A percentile compares a stretch with the other conserved stretches of the same genome.
Conservation (phyloP, 1,140 invertebrate genomes). For the Drosophila sturtevanti region DNA sequence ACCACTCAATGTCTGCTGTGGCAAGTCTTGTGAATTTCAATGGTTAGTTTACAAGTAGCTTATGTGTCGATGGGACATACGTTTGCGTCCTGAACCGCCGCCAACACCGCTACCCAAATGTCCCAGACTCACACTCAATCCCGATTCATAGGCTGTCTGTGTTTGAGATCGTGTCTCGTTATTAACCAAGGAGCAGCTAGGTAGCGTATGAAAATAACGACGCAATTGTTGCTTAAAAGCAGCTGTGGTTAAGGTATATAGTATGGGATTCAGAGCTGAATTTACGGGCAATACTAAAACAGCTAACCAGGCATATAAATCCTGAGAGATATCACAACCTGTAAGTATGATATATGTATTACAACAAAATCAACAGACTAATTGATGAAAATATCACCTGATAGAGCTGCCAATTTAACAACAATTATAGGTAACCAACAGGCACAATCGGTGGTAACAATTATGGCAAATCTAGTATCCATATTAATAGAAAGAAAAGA, state of each 20-base stretch:
- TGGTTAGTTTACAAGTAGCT: conserved; percentile 56
- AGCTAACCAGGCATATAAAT: conserved; percentile 87
- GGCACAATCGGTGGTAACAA: conserved; percentile 85
- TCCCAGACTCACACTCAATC: conserved; percentile 69
- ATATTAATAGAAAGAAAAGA: neutral
- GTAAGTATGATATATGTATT: neutral
- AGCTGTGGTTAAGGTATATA: conserved; percentile 88
- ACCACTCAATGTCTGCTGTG: neutral
- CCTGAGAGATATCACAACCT: conserved; percentile 83
- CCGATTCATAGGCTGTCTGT: conserved; percentile 75
- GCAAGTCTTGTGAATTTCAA: conserved; percentile 40
- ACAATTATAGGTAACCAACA: conserved; percentile 87
- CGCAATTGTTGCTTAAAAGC: conserved; percentile 84
- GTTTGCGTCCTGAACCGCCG: conserved; percentile 61
- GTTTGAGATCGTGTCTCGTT: conserved; percentile 75
- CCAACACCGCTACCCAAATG: conserved; percentile 50
- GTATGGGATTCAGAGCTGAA: conserved; percentile 88
- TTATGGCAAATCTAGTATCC: conserved; percentile 84
- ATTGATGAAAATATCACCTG: conserved; percentile 75
- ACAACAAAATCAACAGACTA: neutral
- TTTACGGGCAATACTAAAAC: conserved; percentile 89
- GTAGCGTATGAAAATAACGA: conserved; percentile 72
- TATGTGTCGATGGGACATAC: conserved; percentile 64
- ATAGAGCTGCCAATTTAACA: conserved; percentile 85
- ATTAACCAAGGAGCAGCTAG: conserved; percentile 68